phyloP scores from a whole-genome alignment of 2,113 vertebrate species.

The Mola mola region DNA sequence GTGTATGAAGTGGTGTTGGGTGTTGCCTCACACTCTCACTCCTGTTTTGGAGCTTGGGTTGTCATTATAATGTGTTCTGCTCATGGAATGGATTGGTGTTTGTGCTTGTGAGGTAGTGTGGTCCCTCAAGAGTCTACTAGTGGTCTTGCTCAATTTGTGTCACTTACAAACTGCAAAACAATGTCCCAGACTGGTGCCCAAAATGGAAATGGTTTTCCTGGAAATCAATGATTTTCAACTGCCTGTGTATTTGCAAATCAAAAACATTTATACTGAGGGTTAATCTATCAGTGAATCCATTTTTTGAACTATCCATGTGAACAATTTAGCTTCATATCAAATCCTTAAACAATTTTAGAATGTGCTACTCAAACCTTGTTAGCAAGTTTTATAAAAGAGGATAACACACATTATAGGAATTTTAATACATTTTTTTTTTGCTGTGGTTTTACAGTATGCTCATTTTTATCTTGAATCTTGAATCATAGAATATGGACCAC shows the following conservation, averaged over 20 bases:
- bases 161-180: background rate
- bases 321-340: no score
- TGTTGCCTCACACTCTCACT: background rate
- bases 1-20: background rate
- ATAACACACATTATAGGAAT: background rate
- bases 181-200: constrained; percentile 5
- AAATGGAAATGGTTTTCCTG: constrained; percentile 13
- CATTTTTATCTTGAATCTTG: no score
- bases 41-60: constrained; percentile 1
- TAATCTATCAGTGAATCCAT: background rate
- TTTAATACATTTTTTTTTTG: no score
- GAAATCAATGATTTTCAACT: constrained; percentile 1
- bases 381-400: no score
- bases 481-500: no score
- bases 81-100: background rate
- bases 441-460: no score
- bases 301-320: background rate
- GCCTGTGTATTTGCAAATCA: constrained; percentile 1
- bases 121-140: constrained; percentile 1
- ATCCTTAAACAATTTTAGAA: no score
- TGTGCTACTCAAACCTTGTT: no score
- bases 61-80: constrained; percentile 8
- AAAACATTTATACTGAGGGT: background rate
- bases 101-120: background rate
- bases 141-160: constrained; percentile 14